Evolutionary conservation across 2,113 vertebrate species (phyloP).

Genomic region (Syngnathus typhle): DNA sequence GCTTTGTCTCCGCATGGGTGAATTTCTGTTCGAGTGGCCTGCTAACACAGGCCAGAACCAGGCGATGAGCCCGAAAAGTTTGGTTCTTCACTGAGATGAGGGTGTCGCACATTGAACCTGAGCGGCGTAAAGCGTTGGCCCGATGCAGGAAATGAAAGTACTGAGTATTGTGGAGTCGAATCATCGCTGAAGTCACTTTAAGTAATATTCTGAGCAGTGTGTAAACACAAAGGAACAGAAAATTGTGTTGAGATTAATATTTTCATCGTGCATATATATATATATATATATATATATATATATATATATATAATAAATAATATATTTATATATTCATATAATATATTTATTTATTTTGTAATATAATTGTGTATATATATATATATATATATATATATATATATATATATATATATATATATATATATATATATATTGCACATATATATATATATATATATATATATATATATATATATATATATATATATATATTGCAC

Average conservation of each 20-base stretch:
- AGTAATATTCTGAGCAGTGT: slow-evolving; percentile 15
- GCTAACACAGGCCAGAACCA: slow-evolving; percentile 78
- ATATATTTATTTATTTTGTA: too few species aligned
- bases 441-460: too few species aligned
- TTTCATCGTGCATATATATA: neutral
- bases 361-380: too few species aligned
- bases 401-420: too few species aligned
- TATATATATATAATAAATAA: too few species aligned
- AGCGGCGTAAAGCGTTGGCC: slow-evolving; percentile 68
- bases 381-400: too few species aligned
- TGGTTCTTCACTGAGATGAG: slow-evolving; percentile 69
- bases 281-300: too few species aligned
- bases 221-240: slow-evolving; percentile 22
- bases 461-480: too few species aligned
- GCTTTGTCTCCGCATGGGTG: slow-evolving; percentile 19
- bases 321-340: too few species aligned
- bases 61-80: slow-evolving; percentile 74
- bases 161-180: slow-evolving; percentile 66
- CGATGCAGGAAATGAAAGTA: slow-evolving; percentile 71
- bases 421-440: too few species aligned
- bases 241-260: slow-evolving; percentile 7
- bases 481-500: too few species aligned
- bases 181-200: slow-evolving; percentile 50
- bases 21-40: slow-evolving; percentile 63
- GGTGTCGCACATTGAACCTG: slow-evolving; percentile 72